These are phyloP conservation scores for Actenoides hombroni DNA, from an alignment of 2,113 vertebrate genomes.

Conservation along the genomic window DNA sequence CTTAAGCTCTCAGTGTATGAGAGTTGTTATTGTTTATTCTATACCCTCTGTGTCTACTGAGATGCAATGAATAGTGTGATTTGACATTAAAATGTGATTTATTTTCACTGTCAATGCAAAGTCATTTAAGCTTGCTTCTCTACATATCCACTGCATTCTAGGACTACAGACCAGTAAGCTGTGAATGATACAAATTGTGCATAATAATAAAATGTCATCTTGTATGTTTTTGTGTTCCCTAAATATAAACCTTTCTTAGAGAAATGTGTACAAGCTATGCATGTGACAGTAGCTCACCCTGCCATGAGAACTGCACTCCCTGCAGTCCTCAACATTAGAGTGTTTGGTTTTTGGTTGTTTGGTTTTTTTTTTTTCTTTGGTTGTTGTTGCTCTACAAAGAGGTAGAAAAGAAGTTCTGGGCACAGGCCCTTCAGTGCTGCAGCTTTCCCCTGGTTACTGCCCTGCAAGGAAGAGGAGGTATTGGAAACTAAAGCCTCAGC, in stretches of 20 bases:
- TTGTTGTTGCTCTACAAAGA: background rate
- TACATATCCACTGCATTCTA: background rate
- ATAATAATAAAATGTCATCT: constrained; percentile 33
- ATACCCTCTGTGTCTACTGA: background rate
- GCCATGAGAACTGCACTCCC: background rate
- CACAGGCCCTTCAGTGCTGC: background rate
- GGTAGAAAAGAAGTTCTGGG: background rate
- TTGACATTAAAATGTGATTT: constrained; percentile 29
- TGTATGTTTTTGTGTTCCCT: background rate
- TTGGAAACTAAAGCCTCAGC: background rate
- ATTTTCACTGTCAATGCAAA: constrained; percentile 13
- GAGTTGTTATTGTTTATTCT: constrained; percentile 3
- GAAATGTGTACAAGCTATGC: background rate
- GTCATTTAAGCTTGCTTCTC: background rate
- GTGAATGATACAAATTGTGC: constrained; percentile 24
- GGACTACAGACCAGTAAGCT: constrained; percentile 19
- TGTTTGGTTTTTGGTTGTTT: background rate
- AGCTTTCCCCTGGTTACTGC: background rate
- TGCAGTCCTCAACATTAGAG: background rate
- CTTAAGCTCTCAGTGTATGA: background rate
- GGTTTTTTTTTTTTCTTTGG: background rate
- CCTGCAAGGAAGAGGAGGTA: no score
- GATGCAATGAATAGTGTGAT: background rate
- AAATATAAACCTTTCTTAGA: background rate
- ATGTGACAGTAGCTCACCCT: background rate